phyloP scores from a whole-genome alignment of 1,140 invertebrate genomes.

The Drosophila nasuta region DNA sequence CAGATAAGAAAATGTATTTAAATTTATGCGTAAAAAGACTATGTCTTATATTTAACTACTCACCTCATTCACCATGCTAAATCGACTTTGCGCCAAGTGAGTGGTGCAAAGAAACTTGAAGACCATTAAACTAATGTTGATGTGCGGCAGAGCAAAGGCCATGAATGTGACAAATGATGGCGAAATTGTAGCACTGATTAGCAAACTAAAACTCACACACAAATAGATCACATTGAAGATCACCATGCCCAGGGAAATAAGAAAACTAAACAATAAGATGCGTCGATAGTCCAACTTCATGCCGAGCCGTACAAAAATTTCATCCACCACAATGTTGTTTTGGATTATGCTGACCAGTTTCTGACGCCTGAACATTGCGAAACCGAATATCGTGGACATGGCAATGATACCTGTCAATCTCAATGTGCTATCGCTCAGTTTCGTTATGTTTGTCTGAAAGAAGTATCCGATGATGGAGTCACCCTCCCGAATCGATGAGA shows the following conservation, averaged over 20 bases:
- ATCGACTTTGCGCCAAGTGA: constrained; percentile 74
- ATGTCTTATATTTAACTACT: constrained; percentile 24
- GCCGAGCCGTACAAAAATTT: constrained; percentile 75
- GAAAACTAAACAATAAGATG: constrained; percentile 63
- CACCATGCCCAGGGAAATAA: constrained; percentile 77
- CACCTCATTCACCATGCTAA: constrained; percentile 79
- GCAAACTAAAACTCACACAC: constrained; percentile 73
- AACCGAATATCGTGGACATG: constrained; percentile 79
- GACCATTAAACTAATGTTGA: constrained; percentile 80
- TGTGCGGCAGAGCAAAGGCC: constrained; percentile 77
- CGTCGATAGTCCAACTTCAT: constrained; percentile 75
- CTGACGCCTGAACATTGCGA: constrained; percentile 74
- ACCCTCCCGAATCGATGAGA: constrained; percentile 60
- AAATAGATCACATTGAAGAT: constrained; percentile 77
- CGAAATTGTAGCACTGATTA: constrained; percentile 70
- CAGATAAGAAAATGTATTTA: background rate
- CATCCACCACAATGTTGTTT: constrained; percentile 75
- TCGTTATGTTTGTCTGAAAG: constrained; percentile 80
- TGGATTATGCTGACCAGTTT: constrained; percentile 71
- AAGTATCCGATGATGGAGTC: constrained; percentile 83
- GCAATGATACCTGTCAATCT: constrained; percentile 77
- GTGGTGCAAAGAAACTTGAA: constrained; percentile 82
- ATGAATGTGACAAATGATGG: constrained; percentile 81
- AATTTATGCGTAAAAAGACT: background rate
- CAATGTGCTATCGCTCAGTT: constrained; percentile 72